Conservation (phyloP, 2,113 vertebrate species). For the Chionodraco myersi region DNA sequence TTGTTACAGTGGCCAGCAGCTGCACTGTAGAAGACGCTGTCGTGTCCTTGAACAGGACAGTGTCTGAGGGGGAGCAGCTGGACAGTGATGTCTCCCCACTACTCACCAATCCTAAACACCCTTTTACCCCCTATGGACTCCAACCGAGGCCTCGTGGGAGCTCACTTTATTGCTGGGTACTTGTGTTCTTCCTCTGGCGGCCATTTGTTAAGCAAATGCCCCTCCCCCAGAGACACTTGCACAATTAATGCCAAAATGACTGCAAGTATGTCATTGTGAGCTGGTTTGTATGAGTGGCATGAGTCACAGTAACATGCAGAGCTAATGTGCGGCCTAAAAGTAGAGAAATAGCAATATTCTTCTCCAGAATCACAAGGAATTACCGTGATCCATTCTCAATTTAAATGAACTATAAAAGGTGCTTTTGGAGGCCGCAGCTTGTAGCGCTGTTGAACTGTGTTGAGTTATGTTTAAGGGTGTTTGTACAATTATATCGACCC, state of each 20-base stretch:
- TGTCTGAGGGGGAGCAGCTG: constrained; percentile 64
- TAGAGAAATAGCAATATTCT: neutral
- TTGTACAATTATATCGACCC: neutral
- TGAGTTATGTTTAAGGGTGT: neutral
- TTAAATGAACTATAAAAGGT: too few species aligned
- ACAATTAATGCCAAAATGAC: constrained; percentile 21
- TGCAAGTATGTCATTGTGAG: constrained; percentile 28
- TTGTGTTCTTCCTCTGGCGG: constrained; percentile 46
- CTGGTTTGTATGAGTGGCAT: constrained; percentile 9
- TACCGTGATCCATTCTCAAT: too few species aligned
- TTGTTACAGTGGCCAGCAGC: constrained; percentile 42
- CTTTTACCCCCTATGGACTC: constrained; percentile 44
- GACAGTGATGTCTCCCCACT: constrained; percentile 44
- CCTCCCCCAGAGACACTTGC: constrained; percentile 30
- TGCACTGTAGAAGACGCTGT: constrained; percentile 29
- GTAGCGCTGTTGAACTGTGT: neutral
- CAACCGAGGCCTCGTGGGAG: constrained; percentile 43
- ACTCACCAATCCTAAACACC: constrained; percentile 50
- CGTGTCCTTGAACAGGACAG: constrained; percentile 21
- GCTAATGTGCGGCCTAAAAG: neutral
- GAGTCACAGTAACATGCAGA: neutral
- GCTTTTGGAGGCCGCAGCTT: neutral
- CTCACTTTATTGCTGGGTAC: constrained; percentile 40
- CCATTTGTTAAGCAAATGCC: constrained; percentile 50
- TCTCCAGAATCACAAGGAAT: too few species aligned